These are phyloP conservation scores for Dexiosoma caninum DNA, from an alignment of 2,888 invertebrate species.

Conservation along the genomic window DNA sequence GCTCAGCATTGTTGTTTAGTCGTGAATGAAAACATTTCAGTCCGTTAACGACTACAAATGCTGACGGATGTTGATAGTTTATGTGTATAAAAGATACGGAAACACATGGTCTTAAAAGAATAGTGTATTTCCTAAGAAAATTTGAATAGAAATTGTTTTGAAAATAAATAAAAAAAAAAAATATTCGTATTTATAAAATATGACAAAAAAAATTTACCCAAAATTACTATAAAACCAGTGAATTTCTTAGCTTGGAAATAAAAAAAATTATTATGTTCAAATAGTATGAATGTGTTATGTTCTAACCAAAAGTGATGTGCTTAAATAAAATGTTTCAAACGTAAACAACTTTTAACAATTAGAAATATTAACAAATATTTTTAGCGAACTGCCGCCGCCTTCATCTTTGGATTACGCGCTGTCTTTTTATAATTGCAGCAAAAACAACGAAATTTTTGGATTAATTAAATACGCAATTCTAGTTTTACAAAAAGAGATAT, in stretches of 20 bases:
- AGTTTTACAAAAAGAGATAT: not conserved
- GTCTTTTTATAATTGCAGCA: constrained; percentile 6
- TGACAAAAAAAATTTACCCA: constrained; percentile 7
- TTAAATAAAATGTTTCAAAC: not conserved
- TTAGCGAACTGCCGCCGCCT: constrained; percentile 22
- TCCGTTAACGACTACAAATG: constrained; percentile 70
- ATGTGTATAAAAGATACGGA: constrained; percentile 42
- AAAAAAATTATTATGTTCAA: constrained; percentile 15
- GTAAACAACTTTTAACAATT: constrained; percentile 37
- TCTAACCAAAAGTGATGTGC: constrained; percentile 26
- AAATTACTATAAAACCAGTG: not conserved
- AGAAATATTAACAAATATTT: not conserved
- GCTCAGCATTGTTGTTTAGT: constrained; percentile 51
- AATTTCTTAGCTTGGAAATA: not conserved
- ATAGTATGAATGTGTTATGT: constrained; percentile 29
- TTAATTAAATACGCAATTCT: not conserved
- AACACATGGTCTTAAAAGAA: constrained; percentile 61
- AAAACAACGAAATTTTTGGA: not conserved
- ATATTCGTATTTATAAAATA: not conserved
- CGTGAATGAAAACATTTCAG: constrained; percentile 63
- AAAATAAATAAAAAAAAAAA: not conserved
- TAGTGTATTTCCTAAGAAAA: not conserved
- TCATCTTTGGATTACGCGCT: constrained; percentile 53
- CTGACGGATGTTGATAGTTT: constrained; percentile 69
- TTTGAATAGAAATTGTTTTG: not conserved